These are phyloP conservation scores for Cataglyphis cursor DNA, from an alignment of 2,888 invertebrate species.

Conservation along the genomic window DNA sequence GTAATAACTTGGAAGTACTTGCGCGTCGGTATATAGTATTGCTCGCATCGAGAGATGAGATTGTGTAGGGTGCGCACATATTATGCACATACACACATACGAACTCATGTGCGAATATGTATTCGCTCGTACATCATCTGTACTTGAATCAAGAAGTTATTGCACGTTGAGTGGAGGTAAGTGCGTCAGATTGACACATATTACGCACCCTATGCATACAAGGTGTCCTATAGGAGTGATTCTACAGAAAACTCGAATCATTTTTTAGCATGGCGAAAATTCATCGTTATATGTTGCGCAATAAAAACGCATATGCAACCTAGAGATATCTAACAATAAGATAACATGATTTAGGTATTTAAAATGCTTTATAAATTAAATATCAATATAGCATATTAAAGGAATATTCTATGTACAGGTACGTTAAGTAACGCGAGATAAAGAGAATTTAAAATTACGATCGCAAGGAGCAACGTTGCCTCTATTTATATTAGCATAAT, in stretches of 20 bases:
- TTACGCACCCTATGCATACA: conserved; percentile 3
- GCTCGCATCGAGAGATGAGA: conserved; percentile 24
- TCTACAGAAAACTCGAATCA: neutral
- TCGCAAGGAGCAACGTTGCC: conserved; percentile 34
- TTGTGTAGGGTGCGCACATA: conserved; percentile 27
- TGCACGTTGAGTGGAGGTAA: conserved; percentile 57
- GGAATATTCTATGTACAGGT: conserved; percentile 6
- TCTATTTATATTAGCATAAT: neutral
- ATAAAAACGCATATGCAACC: neutral
- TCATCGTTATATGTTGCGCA: neutral
- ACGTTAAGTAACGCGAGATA: neutral
- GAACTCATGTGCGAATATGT: neutral
- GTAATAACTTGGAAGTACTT: conserved; percentile 80
- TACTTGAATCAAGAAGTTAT: conserved; percentile 68
- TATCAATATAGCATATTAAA: neutral
- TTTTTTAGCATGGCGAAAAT: neutral
- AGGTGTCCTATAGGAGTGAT: neutral
- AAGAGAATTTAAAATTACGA: conserved; percentile 8
- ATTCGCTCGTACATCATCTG: conserved; percentile 51
- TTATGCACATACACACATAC: neutral
- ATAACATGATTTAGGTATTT: conserved; percentile 2
- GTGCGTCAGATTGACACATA: conserved; percentile 40
- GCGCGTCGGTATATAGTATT: conserved; percentile 6
- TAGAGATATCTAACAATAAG: neutral
- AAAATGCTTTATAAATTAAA: conserved; percentile 11